A percentile compares a stretch with the other conserved stretches of the same genome.
Evolutionary conservation across 1,140 invertebrate species (phyloP).

Genomic region (Hyles vespertilio): DNA sequence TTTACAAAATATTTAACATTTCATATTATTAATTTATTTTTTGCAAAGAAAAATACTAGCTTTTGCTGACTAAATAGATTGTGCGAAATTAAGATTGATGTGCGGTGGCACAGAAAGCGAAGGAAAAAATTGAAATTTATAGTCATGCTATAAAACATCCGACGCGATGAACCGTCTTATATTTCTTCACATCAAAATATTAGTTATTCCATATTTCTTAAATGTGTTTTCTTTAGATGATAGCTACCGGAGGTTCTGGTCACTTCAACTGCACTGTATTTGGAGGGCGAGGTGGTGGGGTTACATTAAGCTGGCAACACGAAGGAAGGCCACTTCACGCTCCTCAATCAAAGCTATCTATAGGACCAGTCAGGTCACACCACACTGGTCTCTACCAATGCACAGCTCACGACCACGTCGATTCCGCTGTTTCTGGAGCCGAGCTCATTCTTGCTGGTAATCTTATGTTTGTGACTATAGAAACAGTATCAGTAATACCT

Average conservation of each 20-base stretch:
- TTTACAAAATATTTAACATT: too few species aligned
- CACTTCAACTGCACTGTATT: slow-evolving; percentile 59
- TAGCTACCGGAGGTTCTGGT: slow-evolving; percentile 57
- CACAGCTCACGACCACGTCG: slow-evolving; percentile 58
- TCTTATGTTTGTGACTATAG: slow-evolving; percentile 3
- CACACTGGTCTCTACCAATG: slow-evolving; percentile 64
- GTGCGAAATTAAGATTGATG: too few species aligned
- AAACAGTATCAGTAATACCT: not conserved
- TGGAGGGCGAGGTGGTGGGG: slow-evolving; percentile 53
- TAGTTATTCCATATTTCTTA: too few species aligned
- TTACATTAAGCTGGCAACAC: slow-evolving; percentile 63
- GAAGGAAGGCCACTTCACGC: slow-evolving; percentile 60
- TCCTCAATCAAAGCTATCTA: slow-evolving; percentile 44
- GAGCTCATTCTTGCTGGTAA: slow-evolving; percentile 67
- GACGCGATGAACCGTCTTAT: too few species aligned
- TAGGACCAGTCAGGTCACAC: slow-evolving; percentile 57
- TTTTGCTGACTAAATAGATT: too few species aligned
- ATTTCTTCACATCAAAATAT: too few species aligned
- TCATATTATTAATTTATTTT: too few species aligned
- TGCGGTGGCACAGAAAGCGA: too few species aligned
- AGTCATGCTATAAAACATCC: too few species aligned
- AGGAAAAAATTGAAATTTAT: too few species aligned
- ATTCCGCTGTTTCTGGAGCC: slow-evolving; percentile 54
- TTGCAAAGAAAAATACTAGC: too few species aligned
- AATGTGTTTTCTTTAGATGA: slow-evolving; percentile 37